phyloP scores from a whole-genome alignment of 2,888 invertebrate species.

The Meiosimyza platycephala region DNA sequence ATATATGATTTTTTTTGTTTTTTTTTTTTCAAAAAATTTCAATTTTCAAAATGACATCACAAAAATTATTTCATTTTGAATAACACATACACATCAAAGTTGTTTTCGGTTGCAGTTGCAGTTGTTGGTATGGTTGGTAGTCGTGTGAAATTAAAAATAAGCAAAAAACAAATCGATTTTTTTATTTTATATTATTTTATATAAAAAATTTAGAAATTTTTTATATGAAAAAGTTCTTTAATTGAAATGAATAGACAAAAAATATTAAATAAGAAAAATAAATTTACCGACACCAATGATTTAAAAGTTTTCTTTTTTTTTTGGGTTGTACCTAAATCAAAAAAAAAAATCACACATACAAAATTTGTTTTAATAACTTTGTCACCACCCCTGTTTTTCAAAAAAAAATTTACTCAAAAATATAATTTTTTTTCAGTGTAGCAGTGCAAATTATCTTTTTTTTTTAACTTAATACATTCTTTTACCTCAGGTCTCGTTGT shows the following conservation, averaged over 20 bases:
- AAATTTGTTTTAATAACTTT: background rate
- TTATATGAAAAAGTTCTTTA: constrained; percentile 5
- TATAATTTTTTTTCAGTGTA: constrained; percentile 18
- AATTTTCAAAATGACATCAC: constrained; percentile 30
- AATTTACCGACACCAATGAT: constrained; percentile 15
- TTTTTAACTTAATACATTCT: background rate
- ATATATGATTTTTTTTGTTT: constrained; percentile 23
- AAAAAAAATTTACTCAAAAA: constrained; percentile 11
- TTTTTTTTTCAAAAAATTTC: background rate
- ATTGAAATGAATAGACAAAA: background rate
- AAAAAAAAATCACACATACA: background rate
- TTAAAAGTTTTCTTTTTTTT: background rate
- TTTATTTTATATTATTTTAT: background rate
- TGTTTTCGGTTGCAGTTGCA: constrained; percentile 8
- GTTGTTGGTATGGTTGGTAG: background rate
- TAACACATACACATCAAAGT: background rate
- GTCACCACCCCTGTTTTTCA: background rate
- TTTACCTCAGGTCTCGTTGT: background rate
- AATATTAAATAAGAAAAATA: background rate
- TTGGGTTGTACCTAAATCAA: constrained; percentile 4
- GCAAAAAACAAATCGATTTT: constrained; percentile 33
- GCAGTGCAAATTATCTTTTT: constrained; percentile 34
- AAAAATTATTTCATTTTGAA: constrained; percentile 32
- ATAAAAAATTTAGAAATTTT: constrained; percentile 6
- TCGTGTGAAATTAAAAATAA: constrained; percentile 27